Evolutionary conservation across 2,888 invertebrate species (phyloP).

Genomic region (Drosophila putrida): DNA sequence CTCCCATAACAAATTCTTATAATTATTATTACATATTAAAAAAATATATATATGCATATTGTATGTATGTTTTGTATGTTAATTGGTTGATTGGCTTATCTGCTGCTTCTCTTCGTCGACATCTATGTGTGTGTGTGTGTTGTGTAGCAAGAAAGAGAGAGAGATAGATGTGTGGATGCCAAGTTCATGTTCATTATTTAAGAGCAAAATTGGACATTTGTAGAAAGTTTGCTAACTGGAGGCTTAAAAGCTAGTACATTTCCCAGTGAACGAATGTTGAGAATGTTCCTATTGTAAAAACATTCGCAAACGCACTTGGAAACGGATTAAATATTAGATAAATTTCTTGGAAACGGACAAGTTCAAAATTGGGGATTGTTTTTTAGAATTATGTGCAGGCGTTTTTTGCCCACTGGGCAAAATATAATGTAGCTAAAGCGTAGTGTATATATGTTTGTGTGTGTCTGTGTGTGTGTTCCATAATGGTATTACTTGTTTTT

Average conservation of each 20-base stretch:
- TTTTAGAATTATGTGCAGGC: too few relatives aligned
- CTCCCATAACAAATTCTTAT: slow-evolving; percentile 50
- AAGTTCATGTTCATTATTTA: background rate
- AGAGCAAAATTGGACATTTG: background rate
- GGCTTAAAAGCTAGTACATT: slow-evolving; percentile 9
- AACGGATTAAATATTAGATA: too few relatives aligned
- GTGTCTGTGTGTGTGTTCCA: slow-evolving; percentile 7
- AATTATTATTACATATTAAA: slow-evolving; percentile 36
- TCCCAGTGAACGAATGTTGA: too few relatives aligned
- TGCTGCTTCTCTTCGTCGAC: background rate
- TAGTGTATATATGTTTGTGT: background rate
- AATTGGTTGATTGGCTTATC: slow-evolving; percentile 8
- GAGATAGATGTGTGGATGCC: slow-evolving; percentile 1
- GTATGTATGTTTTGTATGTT: too few relatives aligned
- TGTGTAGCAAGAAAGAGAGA: background rate
- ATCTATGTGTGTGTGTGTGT: slow-evolving; percentile 1
- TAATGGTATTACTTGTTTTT: background rate
- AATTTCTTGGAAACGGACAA: too few relatives aligned
- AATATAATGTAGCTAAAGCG: slow-evolving; percentile 25
- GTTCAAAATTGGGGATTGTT: too few relatives aligned
- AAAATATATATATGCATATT: slow-evolving; percentile 15
- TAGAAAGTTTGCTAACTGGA: slow-evolving; percentile 4
- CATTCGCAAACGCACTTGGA: too few relatives aligned
- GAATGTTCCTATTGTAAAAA: too few relatives aligned
- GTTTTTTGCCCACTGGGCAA: background rate